phyloP scores from a whole-genome alignment of 2,888 invertebrate genomes.

The Actias luna region DNA sequence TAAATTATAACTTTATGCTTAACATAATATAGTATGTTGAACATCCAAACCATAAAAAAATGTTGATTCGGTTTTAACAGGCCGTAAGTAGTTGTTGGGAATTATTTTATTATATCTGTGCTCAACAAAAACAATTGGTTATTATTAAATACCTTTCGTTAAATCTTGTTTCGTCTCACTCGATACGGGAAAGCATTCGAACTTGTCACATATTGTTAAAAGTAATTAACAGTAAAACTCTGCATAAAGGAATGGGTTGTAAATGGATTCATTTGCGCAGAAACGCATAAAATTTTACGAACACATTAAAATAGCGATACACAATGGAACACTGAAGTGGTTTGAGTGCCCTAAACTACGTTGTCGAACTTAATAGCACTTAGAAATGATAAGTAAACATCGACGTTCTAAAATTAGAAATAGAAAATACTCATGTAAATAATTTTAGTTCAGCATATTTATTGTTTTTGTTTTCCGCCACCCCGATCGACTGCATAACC shows the following conservation, averaged over 20 bases:
- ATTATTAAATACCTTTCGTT: background rate
- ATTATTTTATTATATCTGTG: background rate
- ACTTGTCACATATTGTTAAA: too few species aligned
- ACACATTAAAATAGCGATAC: constrained; percentile 51
- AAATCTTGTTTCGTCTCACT: background rate
- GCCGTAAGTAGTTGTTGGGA: too few species aligned
- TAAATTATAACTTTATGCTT: too few species aligned
- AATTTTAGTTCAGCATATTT: constrained; percentile 42
- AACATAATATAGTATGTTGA: too few species aligned
- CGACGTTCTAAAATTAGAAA: constrained; percentile 43
- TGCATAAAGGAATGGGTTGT: background rate
- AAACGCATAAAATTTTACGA: constrained; percentile 43
- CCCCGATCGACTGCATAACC: constrained; percentile 21
- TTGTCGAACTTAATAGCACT: constrained; percentile 57
- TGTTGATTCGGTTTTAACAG: too few species aligned
- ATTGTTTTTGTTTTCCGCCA: constrained; percentile 25
- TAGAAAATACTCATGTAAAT: constrained; percentile 45
- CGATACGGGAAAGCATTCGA: background rate
- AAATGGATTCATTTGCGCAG: constrained; percentile 10
- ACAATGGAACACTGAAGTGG: constrained; percentile 59
- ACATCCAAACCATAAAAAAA: too few species aligned
- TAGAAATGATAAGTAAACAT: constrained; percentile 59
- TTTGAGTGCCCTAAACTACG: constrained; percentile 56
- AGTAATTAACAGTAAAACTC: background rate
- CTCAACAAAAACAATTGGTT: background rate